Conservation (phyloP, 30 jellyfish, hydroid and myxozoan species). For the Haliclystus octoradiatus region DNA sequence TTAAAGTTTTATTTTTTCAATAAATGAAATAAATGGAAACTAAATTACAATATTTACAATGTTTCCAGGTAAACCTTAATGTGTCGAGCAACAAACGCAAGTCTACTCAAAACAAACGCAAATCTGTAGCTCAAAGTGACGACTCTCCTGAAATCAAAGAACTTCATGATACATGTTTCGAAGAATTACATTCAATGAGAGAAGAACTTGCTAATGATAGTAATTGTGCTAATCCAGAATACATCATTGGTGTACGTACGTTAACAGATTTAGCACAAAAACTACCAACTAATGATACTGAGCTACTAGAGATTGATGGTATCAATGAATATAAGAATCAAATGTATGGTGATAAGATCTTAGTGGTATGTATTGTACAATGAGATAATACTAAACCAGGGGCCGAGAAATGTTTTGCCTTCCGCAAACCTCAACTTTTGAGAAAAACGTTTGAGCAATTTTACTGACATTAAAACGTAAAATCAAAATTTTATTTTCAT, state of each 20-base stretch:
- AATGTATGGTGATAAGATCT: constrained; percentile 80
- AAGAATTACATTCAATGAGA: constrained; percentile 38
- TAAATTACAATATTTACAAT: too few species aligned
- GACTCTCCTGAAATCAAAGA: constrained; percentile 39
- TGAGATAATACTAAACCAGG: too few species aligned
- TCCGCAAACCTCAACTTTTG: too few species aligned
- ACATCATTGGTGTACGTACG: constrained; percentile 23
- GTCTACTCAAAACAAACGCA: constrained; percentile 21
- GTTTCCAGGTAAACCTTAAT: constrained; percentile 35
- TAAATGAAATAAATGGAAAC: neutral
- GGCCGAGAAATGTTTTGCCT: too few species aligned
- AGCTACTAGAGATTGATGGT: constrained; percentile 72
- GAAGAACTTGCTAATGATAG: constrained; percentile 62
- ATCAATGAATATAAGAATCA: constrained; percentile 47
- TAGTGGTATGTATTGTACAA: constrained; percentile 57
- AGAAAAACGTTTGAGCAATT: too few species aligned
- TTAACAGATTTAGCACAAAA: constrained; percentile 20
- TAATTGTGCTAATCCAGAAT: constrained; percentile 50
- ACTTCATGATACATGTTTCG: constrained; percentile 58
- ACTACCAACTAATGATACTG: constrained; percentile 62
- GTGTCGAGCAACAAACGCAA: constrained; percentile 17
- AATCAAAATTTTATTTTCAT: too few species aligned
- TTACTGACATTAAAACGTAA: too few species aligned
- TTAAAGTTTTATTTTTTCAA: neutral
- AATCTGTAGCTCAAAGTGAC: constrained; percentile 5